Evolutionary conservation across 2,797 vertebrate genomes (phyloP), one percentile per base, ranked within the genome.

Genomic region (Protonibea diacanthus): DNA sequence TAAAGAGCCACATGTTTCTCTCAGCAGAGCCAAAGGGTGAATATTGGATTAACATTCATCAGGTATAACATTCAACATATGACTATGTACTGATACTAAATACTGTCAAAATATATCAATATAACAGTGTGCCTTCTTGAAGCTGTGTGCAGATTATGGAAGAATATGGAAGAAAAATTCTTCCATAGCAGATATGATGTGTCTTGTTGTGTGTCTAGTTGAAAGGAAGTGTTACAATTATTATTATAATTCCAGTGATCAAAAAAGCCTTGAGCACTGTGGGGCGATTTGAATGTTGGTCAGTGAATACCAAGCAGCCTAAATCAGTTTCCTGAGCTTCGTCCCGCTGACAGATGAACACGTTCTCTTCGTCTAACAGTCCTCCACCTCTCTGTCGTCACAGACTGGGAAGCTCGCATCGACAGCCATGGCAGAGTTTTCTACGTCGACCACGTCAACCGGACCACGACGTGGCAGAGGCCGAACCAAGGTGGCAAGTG

Each of bases 401-500:
- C 93, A 99, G 98, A 99, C 84, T 99, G 98, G 98, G 98, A 99
- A 90, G 98, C 98, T 80, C 96, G 98, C 5, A 96, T 99, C 68
- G 98, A 99, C 95, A 99, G 98, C 91, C 98, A 99, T 0, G 97
- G 98, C 51, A 94, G 98, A 75, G 97, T 99, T 6, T 99, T 99
- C 92, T 99, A 99, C 0, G 97, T 99, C 81, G 98, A 99, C 86
- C 98, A 99, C 0, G 94, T 99, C 78, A 99, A 98, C 93, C 95
- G 97, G 44, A 99, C 97, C 20, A 99, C 98, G 14, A 99, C 97
- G 4, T 99, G 98, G 98, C 97, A 99, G 91, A 95, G 96, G 13
- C 98, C 98, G 2, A 97, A 94, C 1, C 89, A 97, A 0, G 90
- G 96, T 0, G 91, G 95, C 42, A 97, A 96, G 3, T 97, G 96